Evolutionary conservation across 2,113 vertebrate species (phyloP).

Genomic region (Hiodon tergisus): DNA sequence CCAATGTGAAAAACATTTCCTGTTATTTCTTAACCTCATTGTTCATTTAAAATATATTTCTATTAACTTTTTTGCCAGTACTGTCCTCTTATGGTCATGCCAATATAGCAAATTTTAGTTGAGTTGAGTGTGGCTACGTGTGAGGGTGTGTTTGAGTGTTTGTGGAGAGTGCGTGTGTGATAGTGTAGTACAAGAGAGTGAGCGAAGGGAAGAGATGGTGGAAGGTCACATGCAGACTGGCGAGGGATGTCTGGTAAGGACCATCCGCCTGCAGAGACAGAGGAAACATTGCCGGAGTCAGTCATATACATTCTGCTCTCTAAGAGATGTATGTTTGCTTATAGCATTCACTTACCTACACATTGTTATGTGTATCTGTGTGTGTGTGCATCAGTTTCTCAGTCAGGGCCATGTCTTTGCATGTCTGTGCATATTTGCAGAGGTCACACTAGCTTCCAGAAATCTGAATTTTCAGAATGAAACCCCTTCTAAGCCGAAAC

Average conservation of each 20-base stretch:
- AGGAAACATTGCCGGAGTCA: neutral
- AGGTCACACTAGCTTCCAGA: conserved; percentile 5
- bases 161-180: too few relatives aligned
- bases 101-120: too few relatives aligned
- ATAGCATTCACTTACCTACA: conserved; percentile 3
- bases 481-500: too few relatives aligned
- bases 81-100: too few relatives aligned
- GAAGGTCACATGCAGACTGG: conserved; percentile 8
- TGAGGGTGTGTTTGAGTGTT: too few relatives aligned
- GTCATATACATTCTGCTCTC: neutral
- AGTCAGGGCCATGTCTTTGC: neutral
- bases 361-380: neutral
- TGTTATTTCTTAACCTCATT: too few relatives aligned
- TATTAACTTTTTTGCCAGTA: too few relatives aligned
- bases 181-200: too few relatives aligned
- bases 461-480: conserved; percentile 8
- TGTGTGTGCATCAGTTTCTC: conserved; percentile 11
- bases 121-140: too few relatives aligned
- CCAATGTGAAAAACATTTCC: too few relatives aligned
- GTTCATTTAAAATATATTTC: too few relatives aligned
- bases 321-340: neutral
- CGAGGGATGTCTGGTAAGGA: neutral
- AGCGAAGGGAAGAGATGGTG: neutral
- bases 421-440: neutral
- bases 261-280: neutral